Conservation (phyloP, 2,888 invertebrate genomes). For the Amphipyra tragopoginis region DNA sequence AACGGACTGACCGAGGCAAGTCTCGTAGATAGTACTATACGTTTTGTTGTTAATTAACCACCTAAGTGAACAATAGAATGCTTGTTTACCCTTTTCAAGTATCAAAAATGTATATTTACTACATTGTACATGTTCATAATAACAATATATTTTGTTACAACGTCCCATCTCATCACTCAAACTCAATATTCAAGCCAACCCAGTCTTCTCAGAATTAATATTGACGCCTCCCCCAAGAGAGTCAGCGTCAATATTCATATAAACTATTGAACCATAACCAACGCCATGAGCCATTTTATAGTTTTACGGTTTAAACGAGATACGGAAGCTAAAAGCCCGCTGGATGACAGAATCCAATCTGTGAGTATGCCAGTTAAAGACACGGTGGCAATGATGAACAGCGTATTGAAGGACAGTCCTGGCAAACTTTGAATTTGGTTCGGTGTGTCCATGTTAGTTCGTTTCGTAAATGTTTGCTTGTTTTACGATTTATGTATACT, state of each 20-base stretch:
- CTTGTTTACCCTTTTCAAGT: too few relatives aligned
- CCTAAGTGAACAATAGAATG: too few relatives aligned
- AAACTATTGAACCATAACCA: conserved; percentile 45
- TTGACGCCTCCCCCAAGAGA: conserved; percentile 27
- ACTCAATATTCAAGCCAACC: conserved; percentile 26
- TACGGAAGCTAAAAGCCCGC: conserved; percentile 68
- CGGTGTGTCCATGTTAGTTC: too few relatives aligned
- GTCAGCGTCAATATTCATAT: conserved; percentile 34
- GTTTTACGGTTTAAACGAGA: conserved; percentile 62
- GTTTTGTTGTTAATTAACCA: too few relatives aligned
- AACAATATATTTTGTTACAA: neutral
- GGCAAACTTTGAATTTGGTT: neutral
- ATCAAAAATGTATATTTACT: too few relatives aligned
- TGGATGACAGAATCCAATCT: conserved; percentile 78
- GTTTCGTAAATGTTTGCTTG: too few relatives aligned
- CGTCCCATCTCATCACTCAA: conserved; percentile 18
- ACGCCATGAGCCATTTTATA: conserved; percentile 56
- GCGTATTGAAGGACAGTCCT: neutral
- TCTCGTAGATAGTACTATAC: too few relatives aligned
- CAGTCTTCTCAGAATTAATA: conserved; percentile 4
- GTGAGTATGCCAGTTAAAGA: conserved; percentile 61
- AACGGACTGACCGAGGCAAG: too few relatives aligned
- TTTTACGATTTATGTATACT: too few relatives aligned
- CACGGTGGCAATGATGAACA: conserved; percentile 53
- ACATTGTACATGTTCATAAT: too few relatives aligned